phyloP scores from a whole-genome alignment of 2,888 invertebrate species.

The Nomada lathburiana region DNA sequence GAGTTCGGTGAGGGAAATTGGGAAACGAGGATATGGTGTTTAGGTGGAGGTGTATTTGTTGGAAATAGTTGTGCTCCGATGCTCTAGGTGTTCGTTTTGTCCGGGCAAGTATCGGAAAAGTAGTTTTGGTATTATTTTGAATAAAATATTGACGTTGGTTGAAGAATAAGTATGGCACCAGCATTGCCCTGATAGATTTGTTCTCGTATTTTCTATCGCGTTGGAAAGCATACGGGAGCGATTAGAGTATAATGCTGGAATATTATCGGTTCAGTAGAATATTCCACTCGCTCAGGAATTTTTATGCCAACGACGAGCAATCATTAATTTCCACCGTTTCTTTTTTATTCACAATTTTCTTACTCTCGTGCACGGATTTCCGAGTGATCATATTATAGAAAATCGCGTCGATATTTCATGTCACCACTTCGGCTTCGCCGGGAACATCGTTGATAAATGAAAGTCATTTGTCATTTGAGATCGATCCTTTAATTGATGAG shows the following conservation, averaged over 20 bases:
- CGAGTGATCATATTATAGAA: constrained; percentile 58
- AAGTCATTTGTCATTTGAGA: constrained; percentile 61
- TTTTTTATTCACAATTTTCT: constrained; percentile 26
- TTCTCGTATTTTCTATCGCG: neutral
- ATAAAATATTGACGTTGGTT: too few relatives aligned
- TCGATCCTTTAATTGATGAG: constrained; percentile 62
- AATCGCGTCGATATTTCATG: constrained; percentile 62
- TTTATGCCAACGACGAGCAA: constrained; percentile 27
- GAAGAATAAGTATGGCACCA: neutral
- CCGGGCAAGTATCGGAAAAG: too few relatives aligned
- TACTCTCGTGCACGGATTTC: constrained; percentile 37
- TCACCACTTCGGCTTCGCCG: constrained; percentile 52
- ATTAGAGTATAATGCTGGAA: neutral
- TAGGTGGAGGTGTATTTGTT: too few relatives aligned
- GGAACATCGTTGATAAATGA: constrained; percentile 58
- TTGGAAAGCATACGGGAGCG: neutral
- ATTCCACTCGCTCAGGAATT: too few relatives aligned
- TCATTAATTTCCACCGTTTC: constrained; percentile 46
- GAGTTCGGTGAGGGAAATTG: too few relatives aligned
- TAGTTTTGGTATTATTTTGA: too few relatives aligned
- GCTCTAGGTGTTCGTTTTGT: too few relatives aligned
- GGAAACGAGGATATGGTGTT: too few relatives aligned
- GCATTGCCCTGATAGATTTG: neutral
- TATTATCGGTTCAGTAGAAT: neutral
- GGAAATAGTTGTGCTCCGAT: too few relatives aligned